A percentile compares a stretch with the other conserved stretches of the same genome.
Conservation (phyloP, 2,797 vertebrate genomes). For the Megalops cyprinoides region DNA sequence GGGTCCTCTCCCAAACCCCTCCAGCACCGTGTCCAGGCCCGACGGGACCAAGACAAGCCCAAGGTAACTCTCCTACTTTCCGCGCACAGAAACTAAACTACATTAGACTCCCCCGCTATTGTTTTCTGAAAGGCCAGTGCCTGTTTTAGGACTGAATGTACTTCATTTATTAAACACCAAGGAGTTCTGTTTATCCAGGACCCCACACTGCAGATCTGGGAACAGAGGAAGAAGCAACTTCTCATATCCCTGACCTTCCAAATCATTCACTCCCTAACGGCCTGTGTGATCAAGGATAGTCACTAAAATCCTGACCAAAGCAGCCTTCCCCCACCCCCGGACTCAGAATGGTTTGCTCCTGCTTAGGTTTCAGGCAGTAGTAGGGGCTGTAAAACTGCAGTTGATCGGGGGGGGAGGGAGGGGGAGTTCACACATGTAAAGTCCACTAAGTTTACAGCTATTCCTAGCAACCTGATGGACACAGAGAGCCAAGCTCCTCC, state of each 20-base stretch:
- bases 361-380: not conserved
- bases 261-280: too few relatives aligned
- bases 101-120: too few relatives aligned
- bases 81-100: not conserved
- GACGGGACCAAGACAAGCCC: constrained; percentile 69
- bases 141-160: too few relatives aligned
- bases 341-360: not conserved
- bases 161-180: too few relatives aligned
- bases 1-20: constrained; percentile 82
- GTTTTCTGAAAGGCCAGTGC: too few relatives aligned
- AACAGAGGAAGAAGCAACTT: too few relatives aligned
- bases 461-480: not conserved
- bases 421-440: not conserved
- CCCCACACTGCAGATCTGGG: too few relatives aligned
- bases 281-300: too few relatives aligned
- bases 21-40: constrained; percentile 72
- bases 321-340: not conserved
- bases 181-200: too few relatives aligned
- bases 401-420: not conserved
- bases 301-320: too few relatives aligned
- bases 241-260: too few relatives aligned
- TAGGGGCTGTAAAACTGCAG: not conserved
- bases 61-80: constrained; percentile 79
- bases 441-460: constrained; percentile 1
- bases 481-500: not conserved